Conservation (phyloP, 2,113 vertebrate species). For the Porphyrio hochstetteri region DNA sequence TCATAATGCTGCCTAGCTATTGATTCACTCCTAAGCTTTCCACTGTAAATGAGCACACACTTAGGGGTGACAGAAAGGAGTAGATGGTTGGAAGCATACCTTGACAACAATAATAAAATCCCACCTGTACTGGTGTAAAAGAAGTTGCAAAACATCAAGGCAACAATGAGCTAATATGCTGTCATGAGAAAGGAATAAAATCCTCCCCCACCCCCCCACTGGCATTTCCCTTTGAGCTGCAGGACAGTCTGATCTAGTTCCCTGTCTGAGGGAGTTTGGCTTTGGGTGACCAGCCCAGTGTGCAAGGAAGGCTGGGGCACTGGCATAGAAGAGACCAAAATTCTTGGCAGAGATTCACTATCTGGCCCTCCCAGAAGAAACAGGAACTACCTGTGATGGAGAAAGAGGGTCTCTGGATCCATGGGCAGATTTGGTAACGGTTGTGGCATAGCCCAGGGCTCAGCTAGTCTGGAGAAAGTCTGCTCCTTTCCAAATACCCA, state of each 20-base stretch:
- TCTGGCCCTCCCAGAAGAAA: background rate
- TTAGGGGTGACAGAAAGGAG: background rate
- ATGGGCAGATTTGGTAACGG: background rate
- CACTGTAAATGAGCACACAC: background rate
- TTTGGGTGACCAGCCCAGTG: background rate
- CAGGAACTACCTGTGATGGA: fast-evolving
- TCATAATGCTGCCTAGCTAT: background rate
- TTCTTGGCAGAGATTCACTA: background rate
- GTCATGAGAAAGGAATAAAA: background rate
- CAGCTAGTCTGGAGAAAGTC: background rate
- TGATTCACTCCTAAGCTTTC: background rate
- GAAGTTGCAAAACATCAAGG: background rate
- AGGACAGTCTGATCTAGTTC: background rate
- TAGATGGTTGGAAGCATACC: background rate
- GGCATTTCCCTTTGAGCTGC: background rate
- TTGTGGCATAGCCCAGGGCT: background rate
- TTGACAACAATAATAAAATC: background rate
- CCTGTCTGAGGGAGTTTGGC: background rate
- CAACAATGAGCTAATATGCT: background rate
- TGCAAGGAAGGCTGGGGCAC: background rate
- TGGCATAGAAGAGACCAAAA: background rate
- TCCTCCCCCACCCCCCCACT: background rate
- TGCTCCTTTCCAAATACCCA: background rate
- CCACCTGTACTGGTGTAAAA: background rate
- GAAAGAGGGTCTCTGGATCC: background rate